These are phyloP conservation scores for Phorcus lineatus DNA, from an alignment of 2,888 invertebrate genomes.

Conservation along the genomic window DNA sequence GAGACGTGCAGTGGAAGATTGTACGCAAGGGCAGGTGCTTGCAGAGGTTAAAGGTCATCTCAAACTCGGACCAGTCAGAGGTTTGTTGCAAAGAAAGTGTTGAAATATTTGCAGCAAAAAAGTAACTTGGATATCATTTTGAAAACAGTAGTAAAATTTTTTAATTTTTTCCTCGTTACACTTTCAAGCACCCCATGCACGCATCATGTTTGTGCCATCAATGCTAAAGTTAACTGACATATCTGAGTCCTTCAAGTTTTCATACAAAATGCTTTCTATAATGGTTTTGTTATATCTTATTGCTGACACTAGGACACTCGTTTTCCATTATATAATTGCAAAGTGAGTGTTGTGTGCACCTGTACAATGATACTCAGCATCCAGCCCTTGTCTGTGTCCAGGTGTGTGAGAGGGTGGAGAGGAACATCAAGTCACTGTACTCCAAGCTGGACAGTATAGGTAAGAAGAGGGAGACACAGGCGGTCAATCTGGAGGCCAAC, in stretches of 20 bases:
- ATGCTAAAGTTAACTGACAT: too few species aligned
- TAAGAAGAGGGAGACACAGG: slow-evolving; percentile 27
- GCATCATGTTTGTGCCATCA: too few species aligned
- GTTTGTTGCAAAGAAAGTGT: neutral
- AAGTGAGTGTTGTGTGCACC: neutral
- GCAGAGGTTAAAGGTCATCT: slow-evolving; percentile 15
- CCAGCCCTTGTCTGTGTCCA: neutral
- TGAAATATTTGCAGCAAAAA: too few species aligned
- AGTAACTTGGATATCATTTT: too few species aligned
- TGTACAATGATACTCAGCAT: neutral
- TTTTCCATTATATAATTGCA: too few species aligned
- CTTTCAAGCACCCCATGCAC: too few species aligned
- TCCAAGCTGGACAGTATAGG: slow-evolving; percentile 34
- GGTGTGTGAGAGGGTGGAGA: slow-evolving; percentile 20
- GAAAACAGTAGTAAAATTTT: too few species aligned
- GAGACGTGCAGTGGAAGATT: slow-evolving; percentile 66
- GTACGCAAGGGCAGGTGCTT: slow-evolving; percentile 50
- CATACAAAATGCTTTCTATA: too few species aligned
- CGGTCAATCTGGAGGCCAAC: slow-evolving; percentile 10
- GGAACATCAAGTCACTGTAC: slow-evolving; percentile 26
- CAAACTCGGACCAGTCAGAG: neutral
- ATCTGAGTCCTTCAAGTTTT: too few species aligned
- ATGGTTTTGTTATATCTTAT: too few species aligned
- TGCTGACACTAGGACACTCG: too few species aligned
- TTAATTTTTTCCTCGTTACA: too few species aligned